Evolutionary conservation across 2,113 vertebrate genomes (phyloP).

Genomic region (Platysteira castanea): DNA sequence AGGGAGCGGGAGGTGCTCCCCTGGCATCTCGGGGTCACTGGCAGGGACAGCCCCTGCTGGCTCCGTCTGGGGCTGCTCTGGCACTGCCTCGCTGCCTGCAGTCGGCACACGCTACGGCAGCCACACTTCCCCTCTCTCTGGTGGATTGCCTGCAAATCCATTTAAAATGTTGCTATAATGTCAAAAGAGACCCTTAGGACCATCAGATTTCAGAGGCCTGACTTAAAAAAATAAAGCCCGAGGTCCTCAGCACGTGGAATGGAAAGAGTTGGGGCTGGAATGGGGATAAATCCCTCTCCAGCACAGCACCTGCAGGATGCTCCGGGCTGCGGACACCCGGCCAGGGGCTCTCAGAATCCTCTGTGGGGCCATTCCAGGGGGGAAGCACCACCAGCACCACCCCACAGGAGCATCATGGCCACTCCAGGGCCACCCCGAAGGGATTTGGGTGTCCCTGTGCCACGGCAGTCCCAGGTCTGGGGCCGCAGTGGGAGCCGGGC

Average conservation of each 20-base stretch:
- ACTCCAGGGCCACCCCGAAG: neutral
- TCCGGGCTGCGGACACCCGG: rapidly evolving
- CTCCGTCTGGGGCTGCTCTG: neutral
- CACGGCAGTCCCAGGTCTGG: no score
- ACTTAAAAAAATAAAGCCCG: neutral
- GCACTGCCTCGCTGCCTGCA: rapidly evolving
- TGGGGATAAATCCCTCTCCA: rapidly evolving
- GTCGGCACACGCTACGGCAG: rapidly evolving
- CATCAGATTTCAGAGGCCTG: neutral
- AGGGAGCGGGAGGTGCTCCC: neutral
- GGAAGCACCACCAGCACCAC: neutral
- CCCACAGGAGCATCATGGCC: neutral
- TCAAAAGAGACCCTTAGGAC: neutral
- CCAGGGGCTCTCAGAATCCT: rapidly evolving
- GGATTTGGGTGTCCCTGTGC: neutral
- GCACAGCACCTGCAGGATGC: neutral
- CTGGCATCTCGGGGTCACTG: rapidly evolving
- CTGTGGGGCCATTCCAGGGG: neutral
- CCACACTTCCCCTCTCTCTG: neutral
- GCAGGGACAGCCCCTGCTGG: neutral
- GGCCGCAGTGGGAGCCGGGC: neutral
- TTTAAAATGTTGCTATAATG: neutral
- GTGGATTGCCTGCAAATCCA: neutral
- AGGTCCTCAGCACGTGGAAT: neutral
- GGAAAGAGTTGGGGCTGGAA: neutral